Base-by-base conservation (phyloP, 2,113 vertebrate species). In the Globicephala melas region DNA sequence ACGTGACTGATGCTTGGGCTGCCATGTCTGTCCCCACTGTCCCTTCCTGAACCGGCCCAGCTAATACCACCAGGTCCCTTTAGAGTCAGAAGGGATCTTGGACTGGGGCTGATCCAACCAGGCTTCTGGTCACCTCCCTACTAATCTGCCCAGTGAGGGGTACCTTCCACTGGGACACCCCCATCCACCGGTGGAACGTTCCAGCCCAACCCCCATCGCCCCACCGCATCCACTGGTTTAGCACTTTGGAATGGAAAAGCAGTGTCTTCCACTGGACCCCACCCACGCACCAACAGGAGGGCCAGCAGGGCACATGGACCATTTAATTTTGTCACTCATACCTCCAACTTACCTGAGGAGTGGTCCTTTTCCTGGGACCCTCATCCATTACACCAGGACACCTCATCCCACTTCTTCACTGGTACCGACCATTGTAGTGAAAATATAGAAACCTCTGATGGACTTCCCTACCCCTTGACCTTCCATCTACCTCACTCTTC, bases 391-490 rank as follows among this genome's bases (percentile, higher is more conserved):
- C 70, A 47, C 26, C 2, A 4, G 17, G 21, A 60, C 21, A 21
- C 41, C 20, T 44, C 1, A 6, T 18, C 26, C 87, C 14, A 20
- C 18, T 3, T 70, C n/a, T 25, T n/a, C 62, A 44, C 21, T 14
- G 63, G 47, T 18, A n/a, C 21, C 63, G n/a, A 80, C 41, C 65
- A 23, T 58, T 44, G 53, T 25, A 21, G 77, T 26, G 60, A 36
- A 82, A 55, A 82, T 21, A 44, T 10, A n/a, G 65, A 25, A 68
- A n/a, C 47, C 21, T 55, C 58, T 23, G 9, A 7, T 13, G 76
- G 55, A 65, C 15, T 62, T 47, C 21, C 50, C 3, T 9, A 7
- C 55, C 1, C 6, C 0, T 0, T 38, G 38, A 1, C 18, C 53
- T 53, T 44, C 41, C 76, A 47, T 38, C 58, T 82, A 47, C 60